Conservation (phyloP, 2,113 vertebrate species). For the Ranitomeya variabilis region DNA sequence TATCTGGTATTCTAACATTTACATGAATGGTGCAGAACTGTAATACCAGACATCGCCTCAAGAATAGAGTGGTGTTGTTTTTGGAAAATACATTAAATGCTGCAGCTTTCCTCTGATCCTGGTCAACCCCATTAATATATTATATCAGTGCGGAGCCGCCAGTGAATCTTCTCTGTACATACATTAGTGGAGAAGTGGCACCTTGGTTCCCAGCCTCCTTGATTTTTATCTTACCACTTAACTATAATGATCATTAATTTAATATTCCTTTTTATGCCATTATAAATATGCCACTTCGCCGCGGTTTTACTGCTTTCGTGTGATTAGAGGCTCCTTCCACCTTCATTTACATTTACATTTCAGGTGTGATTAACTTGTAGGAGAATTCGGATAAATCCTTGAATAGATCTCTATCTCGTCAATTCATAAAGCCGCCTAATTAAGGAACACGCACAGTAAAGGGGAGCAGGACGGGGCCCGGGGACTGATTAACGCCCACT, state of each 20-base stretch:
- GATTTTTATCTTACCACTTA: constrained; percentile 53
- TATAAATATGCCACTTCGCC: constrained; percentile 44
- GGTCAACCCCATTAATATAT: background rate
- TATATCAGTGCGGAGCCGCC: background rate
- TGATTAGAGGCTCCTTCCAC: constrained; percentile 41
- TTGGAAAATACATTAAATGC: background rate
- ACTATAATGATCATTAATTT: constrained; percentile 57
- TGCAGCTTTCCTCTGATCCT: background rate
- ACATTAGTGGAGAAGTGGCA: constrained; percentile 2
- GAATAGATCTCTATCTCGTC: constrained; percentile 47
- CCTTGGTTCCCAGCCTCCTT: constrained; percentile 18
- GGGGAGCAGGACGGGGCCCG: background rate
- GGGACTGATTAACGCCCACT: constrained; percentile 34
- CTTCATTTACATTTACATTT: constrained; percentile 47
- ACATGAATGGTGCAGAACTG: background rate
- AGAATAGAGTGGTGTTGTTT: background rate
- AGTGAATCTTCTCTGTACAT: background rate
- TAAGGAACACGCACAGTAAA: constrained; percentile 42
- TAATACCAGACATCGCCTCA: background rate
- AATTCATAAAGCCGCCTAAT: constrained; percentile 43
- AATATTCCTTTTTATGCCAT: constrained; percentile 56
- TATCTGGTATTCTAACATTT: too few relatives aligned
- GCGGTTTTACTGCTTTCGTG: constrained; percentile 37
- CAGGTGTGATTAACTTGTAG: constrained; percentile 53
- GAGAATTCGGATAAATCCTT: constrained; percentile 45